Evolutionary conservation across 64 coral and sea anemone genomes (phyloP), one percentile per base, ranked within the genome.

Genomic region (Acropora yongei): DNA sequence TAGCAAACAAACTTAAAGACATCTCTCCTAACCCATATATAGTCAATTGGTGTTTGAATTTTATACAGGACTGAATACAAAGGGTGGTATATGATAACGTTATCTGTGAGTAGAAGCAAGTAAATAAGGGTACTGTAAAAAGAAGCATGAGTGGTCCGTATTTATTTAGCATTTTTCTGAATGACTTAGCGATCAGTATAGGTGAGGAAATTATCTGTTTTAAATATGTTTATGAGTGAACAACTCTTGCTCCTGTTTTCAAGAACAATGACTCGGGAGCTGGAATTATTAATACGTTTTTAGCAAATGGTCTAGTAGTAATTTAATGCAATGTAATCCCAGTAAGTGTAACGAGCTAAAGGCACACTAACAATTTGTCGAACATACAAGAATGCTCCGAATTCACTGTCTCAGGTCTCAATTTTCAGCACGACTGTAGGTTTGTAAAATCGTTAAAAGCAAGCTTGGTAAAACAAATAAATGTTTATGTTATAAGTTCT

Each of bases 11-110:
- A 75, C 73, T 75, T 41, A 75, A 75, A 75, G 73, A 42, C 73
- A 41, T 63, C 73, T 4, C 73, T 75, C 73, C 44, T 2, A 75
- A 75, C 43, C 73, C 73, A 43, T 75, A 75, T 30, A 41, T 41
- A 5, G 73, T 75, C 73, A 75, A 11, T 75, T 75, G 73, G 30
- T 75, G 73, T 4, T 75, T 75, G 73, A 75, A 75, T 75, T 75
- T 75, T 75, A 1, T 45, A 75, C 73, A 75, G 30, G 73, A 8
- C 0, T 43, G 73, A 75, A 75, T 75, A 6, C 41, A 75, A 75
- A 75, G 73, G 73, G 73, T 41, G 0, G 73, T 75, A 63, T 63
- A 63, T 63, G 14, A 63, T 12, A 9, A 63, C 12, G 58, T 63
- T 63, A 63, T 2, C 58, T 63, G 58, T 63, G 2, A 9, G 9